Conservation (phyloP, 2,888 invertebrate species). For the Chorisops tibialis region DNA sequence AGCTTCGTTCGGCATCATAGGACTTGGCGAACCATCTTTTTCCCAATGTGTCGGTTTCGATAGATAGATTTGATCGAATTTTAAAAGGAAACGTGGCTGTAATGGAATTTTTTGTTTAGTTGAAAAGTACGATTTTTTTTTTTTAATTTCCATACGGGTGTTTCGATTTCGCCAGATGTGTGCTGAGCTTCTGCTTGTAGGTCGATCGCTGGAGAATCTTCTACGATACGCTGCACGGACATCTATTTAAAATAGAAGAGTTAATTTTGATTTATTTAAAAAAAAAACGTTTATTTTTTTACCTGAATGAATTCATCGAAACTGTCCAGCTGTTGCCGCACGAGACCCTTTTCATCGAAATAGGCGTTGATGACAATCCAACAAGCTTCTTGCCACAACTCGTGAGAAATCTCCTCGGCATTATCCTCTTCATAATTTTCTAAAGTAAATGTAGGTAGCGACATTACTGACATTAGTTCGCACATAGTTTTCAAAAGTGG, state of each 20-base stretch:
- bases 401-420: slow-evolving; percentile 93
- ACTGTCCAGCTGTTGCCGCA: slow-evolving; percentile 97
- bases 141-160: slow-evolving; percentile 57
- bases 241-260: slow-evolving; percentile 59
- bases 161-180: slow-evolving; percentile 87
- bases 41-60: slow-evolving; percentile 99
- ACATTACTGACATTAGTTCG: too few species aligned
- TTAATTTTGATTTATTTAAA: background rate
- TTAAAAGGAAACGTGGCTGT: slow-evolving; percentile 84
- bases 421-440: slow-evolving; percentile 76
- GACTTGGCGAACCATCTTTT: slow-evolving; percentile 98
- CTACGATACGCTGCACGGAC: slow-evolving; percentile 99
- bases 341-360: slow-evolving; percentile 99
- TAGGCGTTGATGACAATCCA: slow-evolving; percentile 99
- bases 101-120: slow-evolving; percentile 34
- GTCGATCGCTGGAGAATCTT: slow-evolving; percentile 98
- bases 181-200: slow-evolving; percentile 98
- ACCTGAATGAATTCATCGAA: slow-evolving; percentile 98
- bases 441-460: slow-evolving; percentile 32
- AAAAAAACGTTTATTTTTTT: background rate
- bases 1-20: slow-evolving; percentile 99
- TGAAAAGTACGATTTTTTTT: background rate
- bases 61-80: slow-evolving; percentile 98
- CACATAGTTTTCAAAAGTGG: too few species aligned
- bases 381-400: slow-evolving; percentile 99